Conservation (phyloP, 2,113 vertebrate species). For the Riparia riparia region DNA sequence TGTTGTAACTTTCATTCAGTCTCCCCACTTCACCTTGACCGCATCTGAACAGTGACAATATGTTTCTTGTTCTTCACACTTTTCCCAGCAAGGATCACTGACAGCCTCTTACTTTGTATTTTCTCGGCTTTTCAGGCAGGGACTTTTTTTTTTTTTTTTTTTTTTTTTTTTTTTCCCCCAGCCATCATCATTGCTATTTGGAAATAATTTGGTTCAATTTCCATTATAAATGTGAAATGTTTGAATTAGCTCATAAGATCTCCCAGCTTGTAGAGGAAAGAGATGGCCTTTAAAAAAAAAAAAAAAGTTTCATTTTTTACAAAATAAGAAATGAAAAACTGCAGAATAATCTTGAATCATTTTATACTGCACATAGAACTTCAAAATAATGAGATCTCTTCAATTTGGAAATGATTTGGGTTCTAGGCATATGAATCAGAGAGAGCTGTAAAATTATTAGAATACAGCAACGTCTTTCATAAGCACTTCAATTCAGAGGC, state of each 20-base stretch:
- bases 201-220: conserved; percentile 64
- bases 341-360: conserved; percentile 61
- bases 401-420: conserved; percentile 68
- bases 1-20: conserved; percentile 64
- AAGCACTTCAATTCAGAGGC: conserved; percentile 72
- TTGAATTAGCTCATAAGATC: conserved; percentile 57
- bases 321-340: conserved; percentile 54
- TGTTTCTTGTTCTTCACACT: conserved; percentile 63
- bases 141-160: not conserved
- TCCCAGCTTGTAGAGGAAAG: not conserved
- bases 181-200: conserved; percentile 31
- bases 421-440: conserved; percentile 69
- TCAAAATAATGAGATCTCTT: conserved; percentile 71
- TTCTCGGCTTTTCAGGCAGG: conserved; percentile 40
- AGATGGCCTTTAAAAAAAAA: not conserved
- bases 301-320: not conserved
- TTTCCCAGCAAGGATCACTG: conserved; percentile 69
- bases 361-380: conserved; percentile 61
- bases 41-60: conserved; percentile 57
- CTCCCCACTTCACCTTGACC: conserved; percentile 61
- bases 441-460: conserved; percentile 67
- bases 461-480: conserved; percentile 44
- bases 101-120: conserved; percentile 60
- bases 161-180: not conserved
- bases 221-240: conserved; percentile 46